Evolutionary conservation across 2,888 invertebrate species (phyloP).

Genomic region (Pegoplata infirma): DNA sequence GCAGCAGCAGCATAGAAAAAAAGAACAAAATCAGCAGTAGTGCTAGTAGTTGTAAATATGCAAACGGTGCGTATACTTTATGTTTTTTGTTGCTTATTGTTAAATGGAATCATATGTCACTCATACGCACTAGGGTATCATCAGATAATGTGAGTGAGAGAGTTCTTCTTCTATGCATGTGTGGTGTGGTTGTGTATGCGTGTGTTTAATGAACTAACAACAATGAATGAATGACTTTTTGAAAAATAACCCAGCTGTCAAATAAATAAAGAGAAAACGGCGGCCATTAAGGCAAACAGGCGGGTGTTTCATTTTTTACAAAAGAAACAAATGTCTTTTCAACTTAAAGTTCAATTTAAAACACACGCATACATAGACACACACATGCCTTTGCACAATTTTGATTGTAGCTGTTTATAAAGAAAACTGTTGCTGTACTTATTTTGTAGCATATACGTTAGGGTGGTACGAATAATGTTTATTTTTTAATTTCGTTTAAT

Average conservation of each 20-base stretch:
- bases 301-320: background rate
- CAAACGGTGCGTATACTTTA: conserved; percentile 22
- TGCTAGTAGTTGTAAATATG: background rate
- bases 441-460: no score
- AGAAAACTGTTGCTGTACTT: background rate
- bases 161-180: conserved; percentile 57
- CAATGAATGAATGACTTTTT: conserved; percentile 45
- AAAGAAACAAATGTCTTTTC: background rate
- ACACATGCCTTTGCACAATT: background rate
- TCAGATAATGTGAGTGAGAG: conserved; percentile 34
- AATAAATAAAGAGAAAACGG: conserved; percentile 49
- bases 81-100: conserved; percentile 4
- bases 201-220: conserved; percentile 38
- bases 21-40: no score
- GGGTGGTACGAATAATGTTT: no score
- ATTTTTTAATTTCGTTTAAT: no score
- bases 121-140: conserved; percentile 46
- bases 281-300: conserved; percentile 22
- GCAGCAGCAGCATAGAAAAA: background rate
- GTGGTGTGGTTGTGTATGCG: conserved; percentile 15
- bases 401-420: background rate
- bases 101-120: conserved; percentile 24
- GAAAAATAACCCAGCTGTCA: conserved; percentile 57
- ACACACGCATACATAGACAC: no score
- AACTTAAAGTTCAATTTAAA: conserved; percentile 20